These are phyloP conservation scores for Physocephala rufipes DNA, from an alignment of 2,888 invertebrate genomes.

Conservation along the genomic window DNA sequence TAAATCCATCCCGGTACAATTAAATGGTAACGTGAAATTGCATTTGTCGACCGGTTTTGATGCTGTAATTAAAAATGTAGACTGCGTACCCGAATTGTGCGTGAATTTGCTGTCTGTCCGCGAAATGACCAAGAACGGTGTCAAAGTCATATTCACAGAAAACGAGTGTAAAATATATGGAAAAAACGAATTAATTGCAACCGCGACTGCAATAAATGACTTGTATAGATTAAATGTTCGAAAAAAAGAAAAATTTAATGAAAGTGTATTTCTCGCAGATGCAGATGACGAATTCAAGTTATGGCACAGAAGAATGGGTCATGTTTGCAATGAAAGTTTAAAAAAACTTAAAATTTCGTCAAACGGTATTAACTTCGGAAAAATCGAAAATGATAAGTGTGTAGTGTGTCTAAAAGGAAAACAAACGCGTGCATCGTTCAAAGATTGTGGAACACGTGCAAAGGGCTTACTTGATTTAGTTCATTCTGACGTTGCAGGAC, in stretches of 20 bases:
- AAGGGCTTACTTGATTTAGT: neutral
- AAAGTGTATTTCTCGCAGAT: too few species aligned
- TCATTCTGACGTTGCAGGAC: slow-evolving; percentile 39
- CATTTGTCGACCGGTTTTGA: too few species aligned
- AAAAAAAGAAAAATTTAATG: too few species aligned
- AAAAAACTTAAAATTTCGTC: too few species aligned
- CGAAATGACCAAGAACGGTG: neutral
- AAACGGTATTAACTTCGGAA: too few species aligned
- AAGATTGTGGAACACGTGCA: neutral
- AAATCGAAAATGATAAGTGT: neutral
- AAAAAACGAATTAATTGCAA: slow-evolving; percentile 1
- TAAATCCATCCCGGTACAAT: slow-evolving; percentile 16
- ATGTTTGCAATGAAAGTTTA: too few species aligned
- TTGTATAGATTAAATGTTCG: too few species aligned
- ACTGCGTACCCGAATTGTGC: too few species aligned
- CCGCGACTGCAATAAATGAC: neutral
- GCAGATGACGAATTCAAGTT: too few species aligned
- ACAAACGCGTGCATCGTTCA: slow-evolving; percentile 18
- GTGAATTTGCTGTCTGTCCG: neutral
- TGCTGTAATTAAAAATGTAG: too few species aligned
- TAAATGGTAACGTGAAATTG: too few species aligned
- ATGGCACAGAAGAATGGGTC: too few species aligned
- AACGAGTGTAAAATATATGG: slow-evolving; percentile 4
- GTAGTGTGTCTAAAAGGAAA: slow-evolving; percentile 15
- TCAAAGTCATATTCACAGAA: neutral